A percentile compares a stretch with the other conserved stretches of the same genome.
These are phyloP conservation scores for Stenurella melanura DNA, from an alignment of 2,888 invertebrate genomes.

Conservation along the genomic window DNA sequence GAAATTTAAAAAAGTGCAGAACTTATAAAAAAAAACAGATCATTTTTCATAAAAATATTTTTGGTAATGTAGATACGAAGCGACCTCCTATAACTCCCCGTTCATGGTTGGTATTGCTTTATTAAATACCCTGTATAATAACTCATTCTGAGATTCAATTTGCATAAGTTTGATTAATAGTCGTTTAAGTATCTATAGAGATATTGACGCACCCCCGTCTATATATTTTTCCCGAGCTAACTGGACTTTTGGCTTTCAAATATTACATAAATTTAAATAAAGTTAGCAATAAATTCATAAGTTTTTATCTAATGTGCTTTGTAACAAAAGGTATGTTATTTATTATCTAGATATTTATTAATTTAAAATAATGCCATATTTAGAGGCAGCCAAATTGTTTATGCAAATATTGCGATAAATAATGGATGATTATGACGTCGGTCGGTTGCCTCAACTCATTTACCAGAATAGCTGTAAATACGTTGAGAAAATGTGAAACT, in stretches of 20 bases:
- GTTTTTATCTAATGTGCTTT: not conserved
- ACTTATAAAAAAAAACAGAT: no score
- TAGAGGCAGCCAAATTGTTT: slow-evolving; percentile 10
- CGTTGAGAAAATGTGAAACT: not conserved
- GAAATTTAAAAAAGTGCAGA: no score
- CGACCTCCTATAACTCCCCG: no score
- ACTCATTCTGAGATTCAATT: no score
- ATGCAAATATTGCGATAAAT: slow-evolving; percentile 3
- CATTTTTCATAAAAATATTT: no score
- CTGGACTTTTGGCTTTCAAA: not conserved
- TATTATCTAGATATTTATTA: not conserved
- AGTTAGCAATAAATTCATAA: not conserved
- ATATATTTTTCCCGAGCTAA: not conserved
- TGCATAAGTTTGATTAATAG: no score
- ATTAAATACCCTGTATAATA: no score
- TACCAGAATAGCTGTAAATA: not conserved
- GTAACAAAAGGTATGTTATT: not conserved
- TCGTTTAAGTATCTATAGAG: no score
- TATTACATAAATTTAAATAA: not conserved
- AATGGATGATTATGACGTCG: not conserved
- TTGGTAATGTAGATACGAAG: no score
- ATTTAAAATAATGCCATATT: not conserved
- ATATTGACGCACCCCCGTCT: not conserved
- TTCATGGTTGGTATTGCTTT: no score
- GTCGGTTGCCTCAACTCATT: not conserved